These are phyloP conservation scores for Cyaniris semiargus DNA, from an alignment of 2,888 invertebrate genomes.

Conservation along the genomic window DNA sequence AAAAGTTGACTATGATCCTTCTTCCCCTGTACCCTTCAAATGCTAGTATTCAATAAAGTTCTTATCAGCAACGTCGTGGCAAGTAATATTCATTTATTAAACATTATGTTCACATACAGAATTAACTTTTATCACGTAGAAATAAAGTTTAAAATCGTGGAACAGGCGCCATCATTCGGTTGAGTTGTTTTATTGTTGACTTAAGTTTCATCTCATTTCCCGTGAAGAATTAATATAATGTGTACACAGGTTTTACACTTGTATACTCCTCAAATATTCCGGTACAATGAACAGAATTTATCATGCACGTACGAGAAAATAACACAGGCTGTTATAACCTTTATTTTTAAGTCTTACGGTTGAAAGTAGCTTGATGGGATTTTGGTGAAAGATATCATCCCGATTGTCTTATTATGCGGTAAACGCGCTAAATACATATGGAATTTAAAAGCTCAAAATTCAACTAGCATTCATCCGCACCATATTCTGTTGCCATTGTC, in stretches of 20 bases:
- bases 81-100: constrained; percentile 19
- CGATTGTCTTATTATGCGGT: constrained; percentile 42
- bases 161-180: constrained; percentile 38
- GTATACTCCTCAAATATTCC: constrained; percentile 55
- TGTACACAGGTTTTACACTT: constrained; percentile 55
- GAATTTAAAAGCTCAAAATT: constrained; percentile 32
- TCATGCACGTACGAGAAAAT: constrained; percentile 10
- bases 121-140: fast-evolving
- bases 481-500: constrained; percentile 12
- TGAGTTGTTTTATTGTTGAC: constrained; percentile 51
- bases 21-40: too few species aligned
- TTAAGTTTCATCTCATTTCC: constrained; percentile 60
- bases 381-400: constrained; percentile 30
- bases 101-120: background rate
- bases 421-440: constrained; percentile 47
- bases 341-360: constrained; percentile 13
- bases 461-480: constrained; percentile 17
- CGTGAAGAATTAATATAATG: constrained; percentile 61
- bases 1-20: too few species aligned
- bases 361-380: constrained; percentile 29
- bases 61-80: background rate
- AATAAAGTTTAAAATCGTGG: constrained; percentile 45
- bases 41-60: constrained; percentile 20
- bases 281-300: constrained; percentile 38
- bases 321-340: constrained; percentile 27